Conservation (phyloP, 1,140 invertebrate genomes). For the Calosoma granatense region DNA sequence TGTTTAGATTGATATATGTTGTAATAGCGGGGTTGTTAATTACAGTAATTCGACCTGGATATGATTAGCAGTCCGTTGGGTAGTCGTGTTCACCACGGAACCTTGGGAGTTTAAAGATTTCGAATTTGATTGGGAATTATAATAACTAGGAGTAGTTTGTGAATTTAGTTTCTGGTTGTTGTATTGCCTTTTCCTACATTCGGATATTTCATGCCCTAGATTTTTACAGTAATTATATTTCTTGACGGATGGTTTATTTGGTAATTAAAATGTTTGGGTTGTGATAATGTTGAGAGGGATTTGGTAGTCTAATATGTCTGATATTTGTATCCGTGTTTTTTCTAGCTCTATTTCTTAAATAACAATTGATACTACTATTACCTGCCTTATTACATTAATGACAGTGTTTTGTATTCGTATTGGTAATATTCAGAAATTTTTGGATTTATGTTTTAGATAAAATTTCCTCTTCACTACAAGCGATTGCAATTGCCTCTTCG, state of each 20-base stretch:
- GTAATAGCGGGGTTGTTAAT: background rate
- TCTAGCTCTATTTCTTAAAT: background rate
- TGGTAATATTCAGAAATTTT: slow-evolving; percentile 16
- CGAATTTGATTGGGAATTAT: no score
- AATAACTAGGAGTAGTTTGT: no score
- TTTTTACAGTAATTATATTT: slow-evolving; percentile 3
- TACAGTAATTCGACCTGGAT: slow-evolving; percentile 17
- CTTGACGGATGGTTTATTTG: background rate
- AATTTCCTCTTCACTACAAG: slow-evolving; percentile 20
- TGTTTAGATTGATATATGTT: background rate
- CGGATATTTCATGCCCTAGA: background rate
- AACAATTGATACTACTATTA: slow-evolving; percentile 16
- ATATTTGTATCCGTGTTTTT: background rate
- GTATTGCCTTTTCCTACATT: background rate
- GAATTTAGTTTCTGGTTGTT: no score
- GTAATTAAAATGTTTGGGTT: background rate
- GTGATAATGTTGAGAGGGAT: background rate
- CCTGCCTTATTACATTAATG: slow-evolving; percentile 18
- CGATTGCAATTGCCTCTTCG: slow-evolving; percentile 20
- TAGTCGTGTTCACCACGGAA: no score
- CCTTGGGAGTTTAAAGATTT: slow-evolving; percentile 20
- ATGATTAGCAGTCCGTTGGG: slow-evolving; percentile 10
- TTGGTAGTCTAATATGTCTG: background rate
- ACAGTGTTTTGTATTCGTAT: slow-evolving; percentile 15
- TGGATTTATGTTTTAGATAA: slow-evolving; percentile 21